These are phyloP conservation scores for Sphyrna mokarran DNA, from an alignment of 2,113 vertebrate genomes.

Conservation along the genomic window DNA sequence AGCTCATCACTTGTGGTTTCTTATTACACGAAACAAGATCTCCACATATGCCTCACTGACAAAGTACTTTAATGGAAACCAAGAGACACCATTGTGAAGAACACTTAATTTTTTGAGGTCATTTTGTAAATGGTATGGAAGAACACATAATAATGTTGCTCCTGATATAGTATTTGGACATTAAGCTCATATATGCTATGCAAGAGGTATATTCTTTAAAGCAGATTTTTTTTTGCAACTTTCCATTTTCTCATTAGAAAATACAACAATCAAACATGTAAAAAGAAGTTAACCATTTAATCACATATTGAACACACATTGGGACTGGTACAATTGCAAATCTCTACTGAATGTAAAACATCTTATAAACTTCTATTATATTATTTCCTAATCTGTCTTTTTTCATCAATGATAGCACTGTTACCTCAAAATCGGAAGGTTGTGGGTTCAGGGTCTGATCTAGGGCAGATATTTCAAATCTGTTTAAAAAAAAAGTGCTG, in stretches of 20 bases:
- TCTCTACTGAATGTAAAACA: neutral
- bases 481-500: too few species aligned
- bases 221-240: neutral
- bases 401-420: neutral
- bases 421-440: neutral
- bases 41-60: conserved; percentile 40
- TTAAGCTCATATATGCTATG: neutral
- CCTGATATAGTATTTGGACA: neutral
- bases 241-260: neutral
- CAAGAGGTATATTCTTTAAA: neutral
- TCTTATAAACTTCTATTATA: neutral
- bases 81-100: neutral
- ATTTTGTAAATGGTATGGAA: neutral
- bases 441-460: neutral
- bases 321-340: too few species aligned
- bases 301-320: neutral
- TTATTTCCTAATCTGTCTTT: neutral
- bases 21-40: conserved; percentile 41
- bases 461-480: neutral
- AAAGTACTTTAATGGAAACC: neutral
- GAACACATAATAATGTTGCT: neutral
- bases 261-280: neutral
- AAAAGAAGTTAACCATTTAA: neutral
- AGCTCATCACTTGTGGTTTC: conserved; percentile 38
- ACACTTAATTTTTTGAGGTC: neutral